Evolutionary conservation across 1,140 invertebrate genomes (phyloP), one percentile per base, ranked within the genome.

Genomic region (Nasonia vitripennis): DNA sequence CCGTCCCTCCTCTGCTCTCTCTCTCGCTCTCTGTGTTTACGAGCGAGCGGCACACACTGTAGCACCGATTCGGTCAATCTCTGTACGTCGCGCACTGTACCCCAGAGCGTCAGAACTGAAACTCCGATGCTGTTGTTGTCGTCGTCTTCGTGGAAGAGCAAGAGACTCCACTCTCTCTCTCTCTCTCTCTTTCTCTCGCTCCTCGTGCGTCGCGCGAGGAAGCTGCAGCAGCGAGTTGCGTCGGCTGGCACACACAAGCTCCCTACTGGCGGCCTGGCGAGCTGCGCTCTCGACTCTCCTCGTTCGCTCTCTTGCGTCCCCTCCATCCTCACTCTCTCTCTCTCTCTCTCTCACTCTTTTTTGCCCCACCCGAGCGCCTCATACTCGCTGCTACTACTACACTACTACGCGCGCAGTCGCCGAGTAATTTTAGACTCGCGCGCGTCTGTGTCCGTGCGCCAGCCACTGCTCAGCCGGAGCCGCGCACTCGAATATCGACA

Each of bases 401-500:
- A 62, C 20, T n/a, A n/a, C 20, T 5, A 7, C 91, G 90, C 86
- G 86, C 83, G 80, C 86, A 86, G 78, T 78, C 87, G 67, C 67
- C 70, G 77, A 86, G 51, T 85, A 77, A 81, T 83, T 81, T 79
- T 83, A 83, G 82, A 78, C 31, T 31, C 34, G 6, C 67, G 11
- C 34, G 14, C 10, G n/a, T n/a, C n/a, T n/a, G n/a, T n/a, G n/a
- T n/a, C n/a, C n/a, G 45, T 79, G 68, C 55, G 55, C 41, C n/a
- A 41, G 17, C 90, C 88, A 90, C 87, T 91, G 91, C 92, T 91
- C 91, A 90, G 87, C 90, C 87, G 88, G 90, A 84, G 89, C 88
- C 88, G 92, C 92, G 92, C 92, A 93, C 89, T 89, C 88, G 86
- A 91, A 91, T 93, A 93, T 93, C 91, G 92, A 93, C 91, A 90